Evolutionary conservation across 2,797 vertebrate genomes (phyloP).

Genomic region (Philypnodon macrostomus): DNA sequence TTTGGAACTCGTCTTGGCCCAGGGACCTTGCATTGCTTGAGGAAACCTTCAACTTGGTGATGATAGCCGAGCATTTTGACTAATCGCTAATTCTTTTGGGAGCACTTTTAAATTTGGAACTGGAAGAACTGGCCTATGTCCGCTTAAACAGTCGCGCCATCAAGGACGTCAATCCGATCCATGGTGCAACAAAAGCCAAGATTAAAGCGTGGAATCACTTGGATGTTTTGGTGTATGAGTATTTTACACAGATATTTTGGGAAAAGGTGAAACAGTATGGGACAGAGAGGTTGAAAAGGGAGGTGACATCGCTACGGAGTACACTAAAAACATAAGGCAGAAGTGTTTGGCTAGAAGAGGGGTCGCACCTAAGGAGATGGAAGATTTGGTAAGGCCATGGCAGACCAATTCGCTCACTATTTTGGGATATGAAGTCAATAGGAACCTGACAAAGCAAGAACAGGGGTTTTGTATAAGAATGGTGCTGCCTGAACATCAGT

Average conservation of each 20-base stretch:
- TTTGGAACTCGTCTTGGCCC: conserved; percentile 24
- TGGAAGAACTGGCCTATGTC: conserved; percentile 46
- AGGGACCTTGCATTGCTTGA: conserved; percentile 38
- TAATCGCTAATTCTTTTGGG: conserved; percentile 51
- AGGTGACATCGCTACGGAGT: conserved; percentile 34
- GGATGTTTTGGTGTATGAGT: conserved; percentile 37
- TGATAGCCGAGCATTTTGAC: conserved; percentile 61
- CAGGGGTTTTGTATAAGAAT: conserved; percentile 45
- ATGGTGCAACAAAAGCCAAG: conserved; percentile 7
- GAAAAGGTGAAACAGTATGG: conserved; percentile 39
- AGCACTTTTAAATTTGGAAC: conserved; percentile 37
- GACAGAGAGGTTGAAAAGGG: conserved; percentile 30
- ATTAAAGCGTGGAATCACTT: conserved; percentile 40
- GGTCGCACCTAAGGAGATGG: conserved; percentile 29
- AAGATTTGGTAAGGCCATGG: conserved; percentile 31
- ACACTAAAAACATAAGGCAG: conserved; percentile 16
- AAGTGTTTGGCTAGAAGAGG: conserved; percentile 29
- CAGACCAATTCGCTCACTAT: conserved; percentile 33
- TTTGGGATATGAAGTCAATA: conserved; percentile 41
- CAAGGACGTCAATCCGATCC: conserved; percentile 4
- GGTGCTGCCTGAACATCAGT: conserved; percentile 56
- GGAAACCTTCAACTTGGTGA: conserved; percentile 50
- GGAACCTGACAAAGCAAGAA: conserved; percentile 38
- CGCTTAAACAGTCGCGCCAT: conserved; percentile 25
- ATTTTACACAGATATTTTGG: conserved; percentile 49